Percentiles rank a stretch among this genome's conserved stretches.
Evolutionary conservation across 2,797 vertebrate species (phyloP).

Genomic region (Gambusia yucatana): DNA sequence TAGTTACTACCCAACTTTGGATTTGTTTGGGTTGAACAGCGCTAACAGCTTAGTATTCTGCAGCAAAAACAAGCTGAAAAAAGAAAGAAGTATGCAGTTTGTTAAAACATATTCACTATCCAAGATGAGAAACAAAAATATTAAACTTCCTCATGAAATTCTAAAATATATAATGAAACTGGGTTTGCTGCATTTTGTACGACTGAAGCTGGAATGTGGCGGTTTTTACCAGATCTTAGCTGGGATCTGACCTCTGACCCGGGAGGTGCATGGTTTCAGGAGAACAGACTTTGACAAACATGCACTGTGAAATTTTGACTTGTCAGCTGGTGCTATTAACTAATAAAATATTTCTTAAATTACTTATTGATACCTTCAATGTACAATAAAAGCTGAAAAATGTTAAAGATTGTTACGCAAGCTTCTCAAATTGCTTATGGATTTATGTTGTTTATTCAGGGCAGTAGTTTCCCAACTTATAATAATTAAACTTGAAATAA

Average conservation of each 20-base stretch:
- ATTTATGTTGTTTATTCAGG: background rate
- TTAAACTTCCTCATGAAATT: background rate
- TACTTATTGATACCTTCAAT: background rate
- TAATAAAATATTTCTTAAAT: conserved; percentile 3
- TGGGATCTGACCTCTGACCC: background rate
- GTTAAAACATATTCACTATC: background rate
- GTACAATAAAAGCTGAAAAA: background rate
- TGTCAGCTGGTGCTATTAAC: background rate
- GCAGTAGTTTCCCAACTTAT: background rate
- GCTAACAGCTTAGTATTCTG: background rate
- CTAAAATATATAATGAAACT: background rate
- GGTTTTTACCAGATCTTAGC: background rate
- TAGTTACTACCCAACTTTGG: too few relatives aligned
- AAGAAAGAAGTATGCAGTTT: too few relatives aligned
- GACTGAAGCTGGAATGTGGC: background rate
- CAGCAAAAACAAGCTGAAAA: background rate
- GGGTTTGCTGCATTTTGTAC: background rate
- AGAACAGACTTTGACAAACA: background rate
- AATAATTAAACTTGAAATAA: background rate
- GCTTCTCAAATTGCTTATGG: background rate
- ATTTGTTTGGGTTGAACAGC: background rate
- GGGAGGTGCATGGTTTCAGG: background rate
- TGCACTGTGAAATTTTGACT: background rate
- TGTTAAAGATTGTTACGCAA: conserved; percentile 3
- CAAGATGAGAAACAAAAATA: background rate